Conservation (phyloP, 2,797 vertebrate genomes). For the Poecilia wingei region DNA sequence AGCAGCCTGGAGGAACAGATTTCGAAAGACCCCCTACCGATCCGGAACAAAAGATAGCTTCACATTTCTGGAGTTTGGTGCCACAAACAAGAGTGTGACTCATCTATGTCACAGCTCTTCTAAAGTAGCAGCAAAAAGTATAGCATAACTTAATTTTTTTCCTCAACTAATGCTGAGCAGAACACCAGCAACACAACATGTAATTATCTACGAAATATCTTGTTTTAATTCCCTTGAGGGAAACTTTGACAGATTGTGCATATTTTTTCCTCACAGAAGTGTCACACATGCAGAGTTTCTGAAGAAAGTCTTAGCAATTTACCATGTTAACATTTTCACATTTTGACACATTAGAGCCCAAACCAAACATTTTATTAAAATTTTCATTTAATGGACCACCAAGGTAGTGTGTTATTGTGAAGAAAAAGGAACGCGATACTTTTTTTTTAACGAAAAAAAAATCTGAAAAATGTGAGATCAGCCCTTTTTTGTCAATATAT, state of each 20-base stretch:
- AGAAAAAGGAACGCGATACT: background rate
- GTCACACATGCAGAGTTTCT: background rate
- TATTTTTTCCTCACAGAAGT: background rate
- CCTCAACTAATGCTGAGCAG: background rate
- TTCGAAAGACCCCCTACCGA: conserved; percentile 37
- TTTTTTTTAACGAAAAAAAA: background rate
- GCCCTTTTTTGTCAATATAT: background rate
- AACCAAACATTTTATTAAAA: background rate
- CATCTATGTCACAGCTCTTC: conserved; percentile 20
- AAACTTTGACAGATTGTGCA: background rate
- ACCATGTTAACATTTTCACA: background rate
- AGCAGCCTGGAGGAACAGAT: conserved; percentile 37
- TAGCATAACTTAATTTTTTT: conserved; percentile 13
- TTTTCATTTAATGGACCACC: background rate
- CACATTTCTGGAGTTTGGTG: conserved; percentile 26
- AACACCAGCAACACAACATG: background rate
- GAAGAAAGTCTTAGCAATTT: background rate
- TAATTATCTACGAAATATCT: conserved; percentile 6
- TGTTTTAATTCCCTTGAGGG: background rate
- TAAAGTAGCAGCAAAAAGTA: conserved; percentile 14
- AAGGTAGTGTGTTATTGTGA: background rate
- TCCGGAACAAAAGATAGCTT: conserved; percentile 24
- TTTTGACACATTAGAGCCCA: background rate
- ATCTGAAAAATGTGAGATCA: background rate
- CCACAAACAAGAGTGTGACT: conserved; percentile 32